phyloP scores from a whole-genome alignment of 2,797 vertebrate genomes.

The Urocyon cinereoargenteus region DNA sequence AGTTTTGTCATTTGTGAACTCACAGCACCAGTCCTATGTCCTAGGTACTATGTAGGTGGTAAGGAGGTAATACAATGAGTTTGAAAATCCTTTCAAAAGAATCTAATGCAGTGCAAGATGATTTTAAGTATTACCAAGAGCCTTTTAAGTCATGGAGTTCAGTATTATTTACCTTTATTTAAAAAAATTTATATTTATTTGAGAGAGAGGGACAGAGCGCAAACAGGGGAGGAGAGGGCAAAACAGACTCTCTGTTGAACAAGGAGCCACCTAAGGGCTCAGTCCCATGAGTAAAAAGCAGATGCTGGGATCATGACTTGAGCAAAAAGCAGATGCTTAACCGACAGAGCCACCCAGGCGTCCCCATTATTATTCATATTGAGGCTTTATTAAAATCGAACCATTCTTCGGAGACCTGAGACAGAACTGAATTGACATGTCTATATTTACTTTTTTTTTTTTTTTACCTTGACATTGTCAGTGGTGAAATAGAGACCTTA shows the following conservation, averaged over 20 bases:
- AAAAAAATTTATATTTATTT: no score
- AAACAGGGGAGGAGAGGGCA: no score
- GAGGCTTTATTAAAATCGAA: neutral
- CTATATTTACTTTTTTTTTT: neutral
- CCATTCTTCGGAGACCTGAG: neutral
- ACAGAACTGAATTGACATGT: neutral
- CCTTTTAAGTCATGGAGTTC: neutral
- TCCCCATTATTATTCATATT: neutral
- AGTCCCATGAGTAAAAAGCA: no score
- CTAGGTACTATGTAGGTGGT: neutral
- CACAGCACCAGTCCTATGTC: neutral
- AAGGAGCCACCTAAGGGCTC: no score
- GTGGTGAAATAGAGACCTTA: neutral
- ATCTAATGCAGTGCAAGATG: neutral
- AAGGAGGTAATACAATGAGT: neutral
- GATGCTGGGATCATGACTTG: no score
- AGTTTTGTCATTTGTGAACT: neutral
- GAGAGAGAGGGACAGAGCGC: no score
- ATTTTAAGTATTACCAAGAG: neutral
- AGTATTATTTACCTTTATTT: neutral
- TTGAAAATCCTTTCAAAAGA: constrained; percentile 1
- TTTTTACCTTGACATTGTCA: neutral
- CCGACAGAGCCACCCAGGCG: no score
- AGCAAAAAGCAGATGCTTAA: no score
- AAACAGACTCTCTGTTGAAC: no score